phyloP scores from a whole-genome alignment of 2,797 vertebrate genomes.

The Halcyon chelicuti region DNA sequence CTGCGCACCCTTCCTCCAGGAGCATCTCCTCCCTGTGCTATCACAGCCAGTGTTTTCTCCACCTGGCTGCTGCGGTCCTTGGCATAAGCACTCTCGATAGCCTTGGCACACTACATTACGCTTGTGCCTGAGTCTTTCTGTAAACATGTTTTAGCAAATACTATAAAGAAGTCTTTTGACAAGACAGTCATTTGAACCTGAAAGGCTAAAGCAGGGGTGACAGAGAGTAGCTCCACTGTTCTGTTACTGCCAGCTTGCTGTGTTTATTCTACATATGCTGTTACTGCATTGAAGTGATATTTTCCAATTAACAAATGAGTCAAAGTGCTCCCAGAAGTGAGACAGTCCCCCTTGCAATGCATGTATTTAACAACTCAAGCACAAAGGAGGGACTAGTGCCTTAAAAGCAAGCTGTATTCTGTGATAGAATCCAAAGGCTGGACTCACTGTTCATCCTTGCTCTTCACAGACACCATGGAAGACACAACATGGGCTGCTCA shows the following conservation, averaged over 20 bases:
- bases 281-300: conserved; percentile 70
- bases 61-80: rapidly evolving
- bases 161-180: background rate
- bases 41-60: rapidly evolving
- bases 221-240: conserved; percentile 1
- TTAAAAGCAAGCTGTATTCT: conserved; percentile 17
- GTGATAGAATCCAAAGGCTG: background rate
- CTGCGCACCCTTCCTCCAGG: background rate
- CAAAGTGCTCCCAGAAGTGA: background rate
- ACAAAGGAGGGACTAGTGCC: background rate
- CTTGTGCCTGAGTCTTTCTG: background rate
- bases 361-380: background rate
- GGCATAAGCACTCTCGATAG: background rate
- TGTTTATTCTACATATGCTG: conserved; percentile 66
- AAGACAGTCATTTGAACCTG: background rate
- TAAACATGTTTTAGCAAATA: conserved; percentile 10
- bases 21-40: background rate
- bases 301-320: conserved; percentile 73
- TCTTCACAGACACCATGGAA: background rate
- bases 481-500: background rate
- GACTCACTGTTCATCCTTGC: background rate
- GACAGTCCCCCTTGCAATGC: background rate
- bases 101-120: rapidly evolving
- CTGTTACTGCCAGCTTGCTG: conserved; percentile 28
- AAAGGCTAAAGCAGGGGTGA: conserved; percentile 55